Evolutionary conservation across 2,888 invertebrate species (phyloP).

Genomic region (Gasteruption jaculator): DNA sequence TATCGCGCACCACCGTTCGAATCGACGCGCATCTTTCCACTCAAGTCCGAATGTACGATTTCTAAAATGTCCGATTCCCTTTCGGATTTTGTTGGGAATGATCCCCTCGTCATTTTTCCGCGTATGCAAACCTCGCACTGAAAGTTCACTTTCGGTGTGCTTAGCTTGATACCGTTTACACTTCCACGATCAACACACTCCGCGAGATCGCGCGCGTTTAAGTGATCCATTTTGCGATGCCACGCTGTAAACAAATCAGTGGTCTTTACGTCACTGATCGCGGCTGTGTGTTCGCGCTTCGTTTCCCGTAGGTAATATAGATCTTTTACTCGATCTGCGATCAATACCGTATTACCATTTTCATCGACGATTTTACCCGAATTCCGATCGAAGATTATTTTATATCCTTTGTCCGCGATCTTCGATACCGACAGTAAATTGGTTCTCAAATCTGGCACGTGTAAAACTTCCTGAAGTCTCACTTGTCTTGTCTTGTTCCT

Average conservation of each 20-base stretch:
- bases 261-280: neutral
- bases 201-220: slow-evolving; percentile 4
- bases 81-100: slow-evolving; percentile 9
- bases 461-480: slow-evolving; percentile 13
- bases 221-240: neutral
- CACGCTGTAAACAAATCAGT: neutral
- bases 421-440: slow-evolving; percentile 18
- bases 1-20: too few species aligned
- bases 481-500: slow-evolving; percentile 4
- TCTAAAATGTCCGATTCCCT: neutral
- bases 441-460: slow-evolving; percentile 16
- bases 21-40: slow-evolving; percentile 1
- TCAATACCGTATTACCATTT: slow-evolving; percentile 7
- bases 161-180: neutral
- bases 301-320: slow-evolving; percentile 14
- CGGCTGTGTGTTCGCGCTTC: neutral
- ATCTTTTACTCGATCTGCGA: slow-evolving; percentile 11
- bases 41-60: slow-evolving; percentile 1
- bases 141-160: neutral
- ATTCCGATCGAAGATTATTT: slow-evolving; percentile 15
- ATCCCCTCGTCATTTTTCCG: neutral
- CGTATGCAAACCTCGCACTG: neutral
- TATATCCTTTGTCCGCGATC: slow-evolving; percentile 9
- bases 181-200: neutral
- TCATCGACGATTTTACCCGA: slow-evolving; percentile 11